Evolutionary conservation across 1,140 invertebrate species (phyloP).

Genomic region (Sitobion miscanthi): DNA sequence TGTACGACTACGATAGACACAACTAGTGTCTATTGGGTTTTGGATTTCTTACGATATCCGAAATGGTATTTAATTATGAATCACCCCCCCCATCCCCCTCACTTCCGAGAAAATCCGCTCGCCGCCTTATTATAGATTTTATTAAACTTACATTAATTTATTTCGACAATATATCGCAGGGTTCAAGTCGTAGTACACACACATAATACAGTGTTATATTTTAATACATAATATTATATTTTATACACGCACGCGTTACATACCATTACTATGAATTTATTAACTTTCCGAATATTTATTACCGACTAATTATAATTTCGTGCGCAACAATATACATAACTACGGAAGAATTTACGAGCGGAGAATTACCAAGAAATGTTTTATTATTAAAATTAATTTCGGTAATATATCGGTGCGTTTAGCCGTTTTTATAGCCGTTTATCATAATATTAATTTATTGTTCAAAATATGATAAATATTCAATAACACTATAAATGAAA

Average conservation of each 20-base stretch:
- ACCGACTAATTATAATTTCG: constrained; percentile 7
- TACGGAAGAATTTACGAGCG: constrained; percentile 45
- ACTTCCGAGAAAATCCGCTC: background rate
- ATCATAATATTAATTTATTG: constrained; percentile 24
- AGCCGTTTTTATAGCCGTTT: background rate
- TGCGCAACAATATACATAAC: background rate
- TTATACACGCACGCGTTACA: background rate
- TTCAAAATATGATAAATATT: constrained; percentile 30
- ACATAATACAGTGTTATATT: background rate
- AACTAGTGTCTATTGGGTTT: too few species aligned
- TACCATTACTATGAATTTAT: constrained; percentile 1
- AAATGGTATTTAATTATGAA: background rate
- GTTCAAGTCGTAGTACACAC: too few species aligned
- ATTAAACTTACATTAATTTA: too few species aligned
- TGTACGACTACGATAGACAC: too few species aligned
- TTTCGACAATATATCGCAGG: background rate
- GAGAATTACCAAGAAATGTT: constrained; percentile 37
- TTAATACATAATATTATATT: background rate
- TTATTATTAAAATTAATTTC: constrained; percentile 47
- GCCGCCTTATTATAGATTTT: too few species aligned
- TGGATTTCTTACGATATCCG: background rate
- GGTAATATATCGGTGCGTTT: background rate
- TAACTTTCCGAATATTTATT: constrained; percentile 46
- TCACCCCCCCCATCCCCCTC: background rate
- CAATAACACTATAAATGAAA: constrained; percentile 37